phyloP scores from a whole-genome alignment of 2,113 vertebrate genomes.

The Macaca fascicularis region T2T-MFA8v1.1 NC_088377.1:89924501-89925000 shows the following conservation, averaged over 20 bases:
- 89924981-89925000: background rate
- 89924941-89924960: background rate
- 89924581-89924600: constrained; percentile 35
- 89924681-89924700: background rate
- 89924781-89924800: background rate
- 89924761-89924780: background rate
- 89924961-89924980: constrained; percentile 6
- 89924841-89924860: background rate
- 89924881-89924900: background rate
- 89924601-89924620: background rate
- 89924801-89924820: background rate
- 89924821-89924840: background rate
- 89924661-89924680: background rate
- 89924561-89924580: constrained; percentile 34
- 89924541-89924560: background rate
- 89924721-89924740: background rate
- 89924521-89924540: background rate
- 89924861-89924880: background rate
- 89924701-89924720: background rate
- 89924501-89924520: background rate
- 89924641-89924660: background rate
- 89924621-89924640: background rate
- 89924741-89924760: background rate
- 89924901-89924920: constrained; percentile 23
- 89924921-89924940: background rate